phyloP scores from a whole-genome alignment of 2,797 vertebrate genomes.

The Myripristis jacobus region DNA sequence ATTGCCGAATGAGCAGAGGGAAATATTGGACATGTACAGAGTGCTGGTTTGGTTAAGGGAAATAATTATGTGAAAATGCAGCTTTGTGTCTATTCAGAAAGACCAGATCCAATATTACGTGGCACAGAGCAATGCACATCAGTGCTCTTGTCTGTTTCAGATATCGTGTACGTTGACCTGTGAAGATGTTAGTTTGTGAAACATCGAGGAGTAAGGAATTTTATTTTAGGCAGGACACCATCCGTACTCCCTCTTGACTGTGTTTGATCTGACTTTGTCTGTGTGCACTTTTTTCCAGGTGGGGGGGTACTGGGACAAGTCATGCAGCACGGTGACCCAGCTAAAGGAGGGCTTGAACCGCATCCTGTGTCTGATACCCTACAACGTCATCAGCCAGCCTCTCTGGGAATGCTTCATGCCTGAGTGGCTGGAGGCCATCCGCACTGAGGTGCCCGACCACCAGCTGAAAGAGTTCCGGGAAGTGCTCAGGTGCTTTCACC shows the following conservation, averaged over 20 bases:
- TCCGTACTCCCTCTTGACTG: neutral
- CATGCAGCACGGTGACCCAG: conserved; percentile 95
- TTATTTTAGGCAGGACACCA: conserved; percentile 7
- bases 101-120: neutral
- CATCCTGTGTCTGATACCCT: conserved; percentile 97
- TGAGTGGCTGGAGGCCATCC: conserved; percentile 96
- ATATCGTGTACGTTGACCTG: neutral
- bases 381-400: conserved; percentile 97
- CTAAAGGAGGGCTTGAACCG: conserved; percentile 97
- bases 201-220: neutral
- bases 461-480: conserved; percentile 98
- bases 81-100: neutral
- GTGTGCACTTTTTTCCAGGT: conserved; percentile 82
- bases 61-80: neutral
- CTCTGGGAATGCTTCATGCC: conserved; percentile 99
- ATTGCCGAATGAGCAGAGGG: neutral
- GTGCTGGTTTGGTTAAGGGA: neutral
- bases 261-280: conserved; percentile 5
- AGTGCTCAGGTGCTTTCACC: conserved; percentile 90
- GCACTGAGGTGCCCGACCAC: conserved; percentile 94
- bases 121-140: neutral
- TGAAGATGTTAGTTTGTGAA: neutral
- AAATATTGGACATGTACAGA: neutral
- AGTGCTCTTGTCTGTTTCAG: neutral
- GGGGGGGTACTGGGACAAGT: conserved; percentile 99